Percentiles rank a stretch among this genome's conserved stretches.
These are phyloP conservation scores for Nomada lathburiana DNA, from an alignment of 2,888 invertebrate genomes.

Conservation along the genomic window DNA sequence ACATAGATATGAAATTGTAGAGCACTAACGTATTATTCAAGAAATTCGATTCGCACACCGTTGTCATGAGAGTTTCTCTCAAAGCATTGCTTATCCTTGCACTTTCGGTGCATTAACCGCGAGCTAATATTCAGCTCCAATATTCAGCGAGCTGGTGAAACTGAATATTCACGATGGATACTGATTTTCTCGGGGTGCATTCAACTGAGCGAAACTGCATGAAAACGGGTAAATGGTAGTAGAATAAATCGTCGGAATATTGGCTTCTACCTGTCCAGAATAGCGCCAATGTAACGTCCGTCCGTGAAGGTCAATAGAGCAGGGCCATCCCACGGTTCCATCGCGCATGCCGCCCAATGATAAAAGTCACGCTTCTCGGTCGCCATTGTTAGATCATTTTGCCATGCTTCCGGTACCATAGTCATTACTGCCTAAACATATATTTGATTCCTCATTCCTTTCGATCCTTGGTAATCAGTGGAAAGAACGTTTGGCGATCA, in stretches of 20 bases:
- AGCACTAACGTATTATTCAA: not conserved
- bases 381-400: constrained; percentile 96
- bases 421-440: constrained; percentile 95
- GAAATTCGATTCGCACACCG: constrained; percentile 17
- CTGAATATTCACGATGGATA: too few relatives aligned
- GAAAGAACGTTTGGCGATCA: not conserved
- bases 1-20: not conserved
- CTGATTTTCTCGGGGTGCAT: not conserved
- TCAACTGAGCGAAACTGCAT: constrained; percentile 44
- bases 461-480: not conserved
- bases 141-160: too few relatives aligned
- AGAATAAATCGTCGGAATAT: constrained; percentile 24
- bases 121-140: too few relatives aligned
- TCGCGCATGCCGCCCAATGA: constrained; percentile 98
- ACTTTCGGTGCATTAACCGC: too few relatives aligned
- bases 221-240: constrained; percentile 36
- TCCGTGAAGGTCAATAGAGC: constrained; percentile 99
- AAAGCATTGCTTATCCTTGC: too few relatives aligned
- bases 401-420: constrained; percentile 99
- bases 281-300: constrained; percentile 97
- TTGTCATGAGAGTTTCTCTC: constrained; percentile 25
- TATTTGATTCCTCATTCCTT: not conserved
- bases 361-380: constrained; percentile 97
- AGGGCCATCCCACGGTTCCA: constrained; percentile 99
- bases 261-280: constrained; percentile 87